Evolutionary conservation across 2,888 invertebrate genomes (phyloP), one percentile per base, ranked within the genome.

Genomic region (Tenodera sinensis): DNA sequence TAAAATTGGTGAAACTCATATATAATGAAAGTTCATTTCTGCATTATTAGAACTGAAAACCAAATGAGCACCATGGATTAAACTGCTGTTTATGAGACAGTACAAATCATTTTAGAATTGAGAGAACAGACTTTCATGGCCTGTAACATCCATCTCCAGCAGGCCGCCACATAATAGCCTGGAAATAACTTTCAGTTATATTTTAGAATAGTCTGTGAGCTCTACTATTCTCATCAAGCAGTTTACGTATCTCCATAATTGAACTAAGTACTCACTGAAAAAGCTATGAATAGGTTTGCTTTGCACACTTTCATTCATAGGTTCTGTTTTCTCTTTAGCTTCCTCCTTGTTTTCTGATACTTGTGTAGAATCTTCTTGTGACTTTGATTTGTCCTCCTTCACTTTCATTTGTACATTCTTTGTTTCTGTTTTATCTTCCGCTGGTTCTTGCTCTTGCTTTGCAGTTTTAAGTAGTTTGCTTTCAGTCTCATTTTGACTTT

Each of bases 211-310:
- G 42, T 42, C 42, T 42, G 12, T 42, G 42, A 1, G 42, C 42
- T 6, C 42, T 6, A 34, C 8, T 34, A 12, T 42, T 42, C 12
- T 42, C 20, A 6, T 42, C 30, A 15, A n/a, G 34, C 4, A 85
- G 27, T 83, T 8, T 12, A 30, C 28, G 27, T 28, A 1, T 25
- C 15, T 71, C 20, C 54, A 89, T 47, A 28, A 27, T 42, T 34
- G 71, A n/a, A 28, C 12, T 20, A 28, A n/a, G 34, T 81, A 83
- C 89, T 89, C 82, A 90, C 90, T 86, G 88, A 90, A 90, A 86
- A 90, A 90, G 87, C 90, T 90, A 85, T 87, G 90, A 34, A 89
- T 34, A 84, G 88, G 83, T 86, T 86, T 90, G 28, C 89, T 89
- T 88, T 42, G 25, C 42, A 83, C 28, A 27, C 88, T 15, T n/a